Base-by-base conservation (phyloP, 37 sponge, comb jelly and placozoan species). In the Oopsacas minuta region DNA sequence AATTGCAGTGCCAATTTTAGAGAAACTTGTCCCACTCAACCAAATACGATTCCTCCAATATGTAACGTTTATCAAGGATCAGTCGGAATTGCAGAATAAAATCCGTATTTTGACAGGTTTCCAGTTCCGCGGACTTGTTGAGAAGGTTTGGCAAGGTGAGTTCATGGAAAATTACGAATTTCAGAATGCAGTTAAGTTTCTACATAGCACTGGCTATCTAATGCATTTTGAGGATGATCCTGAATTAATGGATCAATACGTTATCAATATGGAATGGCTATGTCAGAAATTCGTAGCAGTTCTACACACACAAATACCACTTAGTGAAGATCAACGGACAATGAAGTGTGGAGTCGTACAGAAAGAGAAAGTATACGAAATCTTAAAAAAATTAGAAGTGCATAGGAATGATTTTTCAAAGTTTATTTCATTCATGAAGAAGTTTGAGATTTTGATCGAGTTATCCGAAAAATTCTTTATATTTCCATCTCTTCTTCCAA, bases 241-340 rank as follows among this genome's bases (percentile, higher is more conserved):
- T 10, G 75, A 61, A 25, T 34, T 61, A 34, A 61, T 61, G 75
- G 75, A 61, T 61, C 28, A 61, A 34, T 61, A 61, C 75, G 75
- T 61, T 34, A 61, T 61, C 75, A 61, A 61, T 34, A 61, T 61
- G 75, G 75, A 61, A 61, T 61, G 75, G 75, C 30, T 61, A n/a
- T 61, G 75, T 12, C 22, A 61, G 17, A 61, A 25, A 12, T 61
- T 61, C 75, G 75, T 61, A 7, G 20, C 75, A 20, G 75, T 61
- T 3, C 75, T 61, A 5, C 7, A 12, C 17, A 3, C 75, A 3
- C 75, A 61, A 25, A 61, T 61, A 25, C 75, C 75, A 34, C 30
- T 61, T 3, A 61, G 1, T 3, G 28, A 61, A 34, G 17, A 61
- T 12, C 75, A 61, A 12, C 75, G 28, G 75, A 25, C 28, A n/a